Conservation (phyloP, 2,797 vertebrate species). For the Sardinella longiceps region DNA sequence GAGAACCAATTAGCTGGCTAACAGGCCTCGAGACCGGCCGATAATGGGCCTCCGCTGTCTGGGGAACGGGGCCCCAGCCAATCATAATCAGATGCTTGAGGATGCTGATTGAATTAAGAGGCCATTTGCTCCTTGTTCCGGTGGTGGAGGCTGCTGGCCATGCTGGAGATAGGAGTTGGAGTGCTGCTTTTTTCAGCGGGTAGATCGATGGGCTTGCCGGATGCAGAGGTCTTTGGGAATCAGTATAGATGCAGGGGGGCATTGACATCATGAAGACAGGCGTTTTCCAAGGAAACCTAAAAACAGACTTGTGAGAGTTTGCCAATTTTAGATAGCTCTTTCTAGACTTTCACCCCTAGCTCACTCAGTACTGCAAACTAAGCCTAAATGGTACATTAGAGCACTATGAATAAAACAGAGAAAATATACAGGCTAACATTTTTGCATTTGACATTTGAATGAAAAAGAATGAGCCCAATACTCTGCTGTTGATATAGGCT, state of each 20-base stretch:
- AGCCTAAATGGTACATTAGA: neutral
- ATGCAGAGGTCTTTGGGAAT: neutral
- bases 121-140: conserved; percentile 88
- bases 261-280: neutral
- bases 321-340: conserved; percentile 7
- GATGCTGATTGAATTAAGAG: conserved; percentile 91
- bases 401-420: neutral
- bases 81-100: conserved; percentile 89
- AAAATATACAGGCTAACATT: neutral
- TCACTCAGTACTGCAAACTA: neutral
- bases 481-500: neutral
- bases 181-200: conserved; percentile 70
- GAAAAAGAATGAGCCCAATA: neutral
- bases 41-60: conserved; percentile 82
- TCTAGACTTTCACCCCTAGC: neutral
- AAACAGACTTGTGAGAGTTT: neutral
- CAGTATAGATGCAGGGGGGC: neutral
- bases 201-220: conserved; percentile 45
- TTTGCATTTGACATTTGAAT: neutral
- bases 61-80: conserved; percentile 75
- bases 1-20: conserved; percentile 86
- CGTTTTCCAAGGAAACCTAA: conserved; percentile 8
- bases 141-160: conserved; percentile 79
- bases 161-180: conserved; percentile 72
- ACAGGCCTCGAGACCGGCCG: conserved; percentile 85